phyloP scores from a whole-genome alignment of 1,140 invertebrate species.

The Glomeris maerens region DNA sequence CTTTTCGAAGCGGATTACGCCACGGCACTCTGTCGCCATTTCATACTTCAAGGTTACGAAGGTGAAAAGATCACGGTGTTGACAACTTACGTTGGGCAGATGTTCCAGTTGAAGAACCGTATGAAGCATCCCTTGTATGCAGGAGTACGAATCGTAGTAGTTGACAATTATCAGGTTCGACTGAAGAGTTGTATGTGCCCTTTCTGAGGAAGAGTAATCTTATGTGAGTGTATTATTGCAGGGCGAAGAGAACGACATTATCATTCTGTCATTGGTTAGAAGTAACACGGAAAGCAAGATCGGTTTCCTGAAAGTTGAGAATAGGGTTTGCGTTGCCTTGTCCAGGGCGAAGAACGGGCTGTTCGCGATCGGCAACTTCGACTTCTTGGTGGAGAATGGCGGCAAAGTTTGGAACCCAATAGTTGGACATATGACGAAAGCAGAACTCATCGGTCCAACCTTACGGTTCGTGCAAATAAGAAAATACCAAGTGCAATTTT shows the following conservation, averaged over 20 bases:
- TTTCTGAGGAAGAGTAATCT: neutral
- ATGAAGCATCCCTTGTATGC: neutral
- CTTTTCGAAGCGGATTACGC: slow-evolving; percentile 8
- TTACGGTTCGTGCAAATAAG: neutral
- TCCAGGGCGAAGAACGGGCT: slow-evolving; percentile 18
- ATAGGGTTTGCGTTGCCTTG: slow-evolving; percentile 19
- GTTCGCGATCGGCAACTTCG: slow-evolving; percentile 18
- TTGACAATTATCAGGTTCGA: slow-evolving; percentile 12
- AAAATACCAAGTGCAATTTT: too few relatives aligned
- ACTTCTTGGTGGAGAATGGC: neutral
- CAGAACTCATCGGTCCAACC: neutral
- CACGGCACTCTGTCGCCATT: slow-evolving; percentile 5
- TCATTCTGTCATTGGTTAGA: slow-evolving; percentile 21
- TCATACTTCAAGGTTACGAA: slow-evolving; percentile 12
- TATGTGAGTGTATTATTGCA: too few relatives aligned
- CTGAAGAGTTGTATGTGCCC: slow-evolving; percentile 9
- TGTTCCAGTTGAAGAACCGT: neutral
- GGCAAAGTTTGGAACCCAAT: neutral
- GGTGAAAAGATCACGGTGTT: neutral
- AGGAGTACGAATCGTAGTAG: slow-evolving; percentile 9
- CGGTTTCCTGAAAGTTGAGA: slow-evolving; percentile 19
- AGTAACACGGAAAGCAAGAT: slow-evolving; percentile 17
- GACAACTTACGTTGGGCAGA: neutral
- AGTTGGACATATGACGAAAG: neutral
- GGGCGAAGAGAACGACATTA: slow-evolving; percentile 22